Conservation (phyloP, 2,888 invertebrate species). For the Drosophila limbata region DNA sequence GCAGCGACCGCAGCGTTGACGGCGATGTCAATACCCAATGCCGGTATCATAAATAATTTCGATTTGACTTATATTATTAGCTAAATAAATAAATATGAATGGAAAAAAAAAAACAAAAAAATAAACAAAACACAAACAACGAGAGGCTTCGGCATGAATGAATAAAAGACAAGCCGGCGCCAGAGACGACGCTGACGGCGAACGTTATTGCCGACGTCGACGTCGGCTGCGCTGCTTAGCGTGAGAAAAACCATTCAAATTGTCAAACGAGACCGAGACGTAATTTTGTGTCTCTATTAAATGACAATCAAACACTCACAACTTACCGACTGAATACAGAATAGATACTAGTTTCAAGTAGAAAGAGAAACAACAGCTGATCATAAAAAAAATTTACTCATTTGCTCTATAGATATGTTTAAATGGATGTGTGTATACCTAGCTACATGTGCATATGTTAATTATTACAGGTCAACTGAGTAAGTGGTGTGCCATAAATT, state of each 20-base stretch:
- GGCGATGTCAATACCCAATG: constrained; percentile 41
- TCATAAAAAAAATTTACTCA: constrained; percentile 26
- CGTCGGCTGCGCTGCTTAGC: constrained; percentile 66
- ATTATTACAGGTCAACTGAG: constrained; percentile 4
- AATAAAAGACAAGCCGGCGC: constrained; percentile 74
- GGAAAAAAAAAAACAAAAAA: constrained; percentile 41
- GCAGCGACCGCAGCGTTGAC: constrained; percentile 1
- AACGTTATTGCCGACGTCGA: constrained; percentile 7
- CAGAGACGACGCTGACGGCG: constrained; percentile 45
- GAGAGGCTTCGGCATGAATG: constrained; percentile 63
- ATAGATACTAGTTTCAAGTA: constrained; percentile 10
- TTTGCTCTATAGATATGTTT: neutral
- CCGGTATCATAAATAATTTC: constrained; percentile 78
- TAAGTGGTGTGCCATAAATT: constrained; percentile 5
- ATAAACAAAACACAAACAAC: constrained; percentile 44
- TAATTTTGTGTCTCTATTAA: constrained; percentile 67
- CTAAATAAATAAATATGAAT: constrained; percentile 76
- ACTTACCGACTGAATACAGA: constrained; percentile 16
- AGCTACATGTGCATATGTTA: too few species aligned
- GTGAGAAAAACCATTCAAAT: constrained; percentile 76
- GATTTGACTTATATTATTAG: constrained; percentile 78
- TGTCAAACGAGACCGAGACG: constrained; percentile 66
- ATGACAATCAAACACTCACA: constrained; percentile 54
- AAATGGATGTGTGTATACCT: too few species aligned
- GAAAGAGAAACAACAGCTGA: constrained; percentile 12